Base-by-base conservation (phyloP, 37 sponge, comb jelly and placozoan species). In the Geodia barretti region DNA sequence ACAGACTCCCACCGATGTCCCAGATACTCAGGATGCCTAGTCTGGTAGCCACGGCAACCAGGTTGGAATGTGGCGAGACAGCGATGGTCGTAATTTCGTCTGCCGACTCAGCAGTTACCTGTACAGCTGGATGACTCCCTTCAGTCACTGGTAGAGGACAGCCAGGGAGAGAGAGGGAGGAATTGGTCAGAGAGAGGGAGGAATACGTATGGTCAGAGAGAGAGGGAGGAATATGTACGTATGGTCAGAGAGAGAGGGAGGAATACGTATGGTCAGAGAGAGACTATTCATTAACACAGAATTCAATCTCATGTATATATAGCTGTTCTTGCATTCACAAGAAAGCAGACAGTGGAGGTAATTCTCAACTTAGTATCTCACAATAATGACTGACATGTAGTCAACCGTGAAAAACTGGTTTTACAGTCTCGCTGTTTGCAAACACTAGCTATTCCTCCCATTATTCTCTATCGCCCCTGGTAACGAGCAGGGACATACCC, bases 51-150 rank as follows among this genome's bases (percentile, higher is more conserved):
- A 77, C 64, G 1, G 78, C 85, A 1, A 72, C 64, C 42, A 85
- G 78, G 3, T 60, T 70, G 60, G 72, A 69, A 29, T 68, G 47
- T 29, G 72, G 30, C 32, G 68, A 68, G 36, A 70, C n/a, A 35
- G 77, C 76, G 28, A 71, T 35, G 9, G 64, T 30, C 7, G 42
- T 20, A 24, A 75, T 71, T 19, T 54, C 62, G 37, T 47, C 34
- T 33, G 3, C 68, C 3, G 67, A 21, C 4, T 36, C 77, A 14
- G 54, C 38, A 21, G 36, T 30, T 9, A 60, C 75, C 30, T 40
- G 34, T 38, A 33, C 39, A 17, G 85, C 85, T 23, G 85, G 85
- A 31, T 85, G 85, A 60, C 78, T 69, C 58, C 81, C 81, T 65
- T 86, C 82, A 29, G 76, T 81, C 31, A 69, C 36, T 21, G 41